Percentiles rank a stretch among this genome's conserved stretches.
Conservation (phyloP, 2,797 vertebrate genomes). For the Myripristis jacobus region DNA sequence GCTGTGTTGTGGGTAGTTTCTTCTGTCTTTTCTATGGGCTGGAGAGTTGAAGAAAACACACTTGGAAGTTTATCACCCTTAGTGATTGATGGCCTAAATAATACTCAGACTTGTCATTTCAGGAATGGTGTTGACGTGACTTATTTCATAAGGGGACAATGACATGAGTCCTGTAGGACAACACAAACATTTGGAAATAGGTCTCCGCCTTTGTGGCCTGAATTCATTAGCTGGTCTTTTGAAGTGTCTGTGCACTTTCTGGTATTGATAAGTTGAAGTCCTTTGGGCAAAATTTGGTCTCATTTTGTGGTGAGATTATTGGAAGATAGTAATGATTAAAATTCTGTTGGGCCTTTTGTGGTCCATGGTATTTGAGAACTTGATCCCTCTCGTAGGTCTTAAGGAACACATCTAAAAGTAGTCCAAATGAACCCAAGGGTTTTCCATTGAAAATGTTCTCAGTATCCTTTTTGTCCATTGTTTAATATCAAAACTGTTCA, state of each 20-base stretch:
- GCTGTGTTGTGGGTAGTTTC: constrained; percentile 11
- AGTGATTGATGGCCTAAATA: constrained; percentile 64
- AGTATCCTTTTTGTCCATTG: constrained; percentile 43
- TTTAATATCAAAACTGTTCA: constrained; percentile 39
- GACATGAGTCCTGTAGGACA: constrained; percentile 20
- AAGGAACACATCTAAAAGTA: constrained; percentile 6
- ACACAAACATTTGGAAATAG: constrained; percentile 34
- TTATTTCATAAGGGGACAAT: constrained; percentile 45
- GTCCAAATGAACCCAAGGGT: constrained; percentile 19
- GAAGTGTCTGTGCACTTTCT: constrained; percentile 22
- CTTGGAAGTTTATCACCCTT: constrained; percentile 28
- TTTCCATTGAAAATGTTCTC: constrained; percentile 36
- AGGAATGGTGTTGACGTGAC: constrained; percentile 54
- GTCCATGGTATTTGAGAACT: constrained; percentile 34
- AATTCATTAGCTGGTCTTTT: constrained; percentile 32
- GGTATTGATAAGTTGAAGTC: constrained; percentile 39
- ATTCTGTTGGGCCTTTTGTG: constrained; percentile 37
- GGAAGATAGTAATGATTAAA: constrained; percentile 49
- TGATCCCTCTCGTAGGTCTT: constrained; percentile 19
- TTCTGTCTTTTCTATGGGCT: constrained; percentile 22
- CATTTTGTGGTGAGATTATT: constrained; percentile 35
- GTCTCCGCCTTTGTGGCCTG: constrained; percentile 43
- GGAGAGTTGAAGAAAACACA: constrained; percentile 35
- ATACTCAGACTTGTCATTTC: constrained; percentile 55
- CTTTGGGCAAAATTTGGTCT: constrained; percentile 38